Percentiles rank a stretch among this genome's conserved stretches.
Evolutionary conservation across 2,113 vertebrate genomes (phyloP).

Genomic region (Buteo buteo): DNA sequence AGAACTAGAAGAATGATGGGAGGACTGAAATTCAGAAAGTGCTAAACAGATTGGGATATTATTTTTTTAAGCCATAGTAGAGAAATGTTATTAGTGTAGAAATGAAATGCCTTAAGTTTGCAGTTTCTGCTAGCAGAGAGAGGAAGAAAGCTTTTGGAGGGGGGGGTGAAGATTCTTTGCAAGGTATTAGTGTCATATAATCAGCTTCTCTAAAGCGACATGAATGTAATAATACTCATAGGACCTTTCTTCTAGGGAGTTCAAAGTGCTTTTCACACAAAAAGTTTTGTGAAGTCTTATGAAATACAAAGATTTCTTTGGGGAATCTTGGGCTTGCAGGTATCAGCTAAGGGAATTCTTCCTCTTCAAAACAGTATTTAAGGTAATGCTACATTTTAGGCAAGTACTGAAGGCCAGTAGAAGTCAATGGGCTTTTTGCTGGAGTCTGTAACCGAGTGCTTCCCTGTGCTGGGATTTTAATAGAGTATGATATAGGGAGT

Average conservation of each 20-base stretch:
- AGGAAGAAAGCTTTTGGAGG: background rate
- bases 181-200: background rate
- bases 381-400: background rate
- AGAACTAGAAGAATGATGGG: background rate
- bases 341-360: background rate
- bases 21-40: background rate
- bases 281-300: background rate
- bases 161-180: background rate
- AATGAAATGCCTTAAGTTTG: background rate
- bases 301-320: background rate
- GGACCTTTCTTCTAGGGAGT: background rate
- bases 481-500: background rate
- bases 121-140: background rate
- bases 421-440: background rate
- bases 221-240: background rate
- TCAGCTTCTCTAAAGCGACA: background rate
- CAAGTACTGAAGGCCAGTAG: background rate
- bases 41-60: background rate
- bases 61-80: background rate
- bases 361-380: background rate
- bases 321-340: background rate
- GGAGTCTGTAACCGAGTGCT: background rate
- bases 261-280: background rate
- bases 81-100: background rate
- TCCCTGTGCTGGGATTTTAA: background rate